phyloP scores from a whole-genome alignment of 2,113 vertebrate species.

The Origma solitaria region DNA sequence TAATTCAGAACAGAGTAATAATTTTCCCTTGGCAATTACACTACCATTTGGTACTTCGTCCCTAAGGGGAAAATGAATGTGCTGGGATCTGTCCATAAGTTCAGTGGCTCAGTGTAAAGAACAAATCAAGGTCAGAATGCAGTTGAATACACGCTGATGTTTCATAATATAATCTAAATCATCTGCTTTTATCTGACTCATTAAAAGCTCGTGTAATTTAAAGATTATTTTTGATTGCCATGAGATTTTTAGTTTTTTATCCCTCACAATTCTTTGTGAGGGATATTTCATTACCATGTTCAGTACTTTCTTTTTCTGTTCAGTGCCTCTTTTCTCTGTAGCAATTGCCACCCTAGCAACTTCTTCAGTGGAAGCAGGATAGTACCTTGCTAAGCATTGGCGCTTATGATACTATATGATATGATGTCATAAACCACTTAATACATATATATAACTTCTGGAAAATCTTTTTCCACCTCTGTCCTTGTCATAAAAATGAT shows the following conservation, averaged over 20 bases:
- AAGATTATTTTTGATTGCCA: not conserved
- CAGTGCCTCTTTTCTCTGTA: not conserved
- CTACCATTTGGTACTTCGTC: conserved; percentile 80
- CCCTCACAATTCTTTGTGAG: not conserved
- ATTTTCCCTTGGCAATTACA: conserved; percentile 80
- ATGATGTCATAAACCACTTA: not conserved
- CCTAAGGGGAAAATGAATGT: conserved; percentile 75
- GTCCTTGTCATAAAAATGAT: not conserved
- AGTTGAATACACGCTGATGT: conserved; percentile 4
- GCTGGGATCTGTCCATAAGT: conserved; percentile 69
- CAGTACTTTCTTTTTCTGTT: not conserved
- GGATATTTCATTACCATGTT: not conserved
- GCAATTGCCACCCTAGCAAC: not conserved
- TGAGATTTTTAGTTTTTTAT: not conserved
- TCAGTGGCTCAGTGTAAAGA: conserved; percentile 59
- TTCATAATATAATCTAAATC: conserved; percentile 2
- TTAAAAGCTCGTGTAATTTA: conserved; percentile 28
- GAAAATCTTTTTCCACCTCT: not conserved
- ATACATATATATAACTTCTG: not conserved
- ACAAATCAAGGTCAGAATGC: conserved; percentile 75
- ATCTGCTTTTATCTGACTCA: conserved; percentile 22
- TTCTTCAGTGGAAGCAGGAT: not conserved
- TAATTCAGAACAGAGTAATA: conserved; percentile 76
- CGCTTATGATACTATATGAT: not conserved
- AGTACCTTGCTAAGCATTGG: not conserved